Conservation (phyloP, 2,888 invertebrate genomes). For the Lysandra coridon region DNA sequence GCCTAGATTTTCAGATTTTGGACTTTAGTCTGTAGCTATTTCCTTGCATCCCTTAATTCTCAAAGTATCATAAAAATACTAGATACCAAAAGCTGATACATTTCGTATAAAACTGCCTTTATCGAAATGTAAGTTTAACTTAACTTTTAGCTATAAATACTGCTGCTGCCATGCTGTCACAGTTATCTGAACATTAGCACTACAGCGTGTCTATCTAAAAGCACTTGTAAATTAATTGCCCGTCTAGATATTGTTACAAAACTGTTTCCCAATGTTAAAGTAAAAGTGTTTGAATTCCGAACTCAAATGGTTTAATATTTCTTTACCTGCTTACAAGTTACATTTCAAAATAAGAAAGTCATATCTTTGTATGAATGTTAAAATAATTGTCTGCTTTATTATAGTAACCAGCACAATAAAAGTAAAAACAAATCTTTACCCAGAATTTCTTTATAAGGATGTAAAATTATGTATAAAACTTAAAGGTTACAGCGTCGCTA, state of each 20-base stretch:
- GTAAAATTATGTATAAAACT: background rate
- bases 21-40: no score
- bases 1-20: no score
- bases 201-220: background rate
- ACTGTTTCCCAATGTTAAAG: background rate
- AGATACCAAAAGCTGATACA: no score
- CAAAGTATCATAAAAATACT: no score
- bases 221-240: slow-evolving; percentile 1
- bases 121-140: background rate
- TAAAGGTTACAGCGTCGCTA: background rate
- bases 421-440: no score
- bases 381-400: no score
- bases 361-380: no score
- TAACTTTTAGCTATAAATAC: background rate
- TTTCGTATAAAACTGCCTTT: background rate
- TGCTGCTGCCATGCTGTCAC: background rate
- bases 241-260: slow-evolving; percentile 9
- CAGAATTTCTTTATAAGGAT: background rate
- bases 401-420: no score
- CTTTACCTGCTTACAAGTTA: no score
- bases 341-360: no score
- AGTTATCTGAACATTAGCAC: background rate
- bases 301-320: background rate
- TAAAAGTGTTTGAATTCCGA: background rate
- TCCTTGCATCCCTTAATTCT: no score